Conservation (phyloP, 2,888 invertebrate species). For the Diadegma fenestrale region DNA sequence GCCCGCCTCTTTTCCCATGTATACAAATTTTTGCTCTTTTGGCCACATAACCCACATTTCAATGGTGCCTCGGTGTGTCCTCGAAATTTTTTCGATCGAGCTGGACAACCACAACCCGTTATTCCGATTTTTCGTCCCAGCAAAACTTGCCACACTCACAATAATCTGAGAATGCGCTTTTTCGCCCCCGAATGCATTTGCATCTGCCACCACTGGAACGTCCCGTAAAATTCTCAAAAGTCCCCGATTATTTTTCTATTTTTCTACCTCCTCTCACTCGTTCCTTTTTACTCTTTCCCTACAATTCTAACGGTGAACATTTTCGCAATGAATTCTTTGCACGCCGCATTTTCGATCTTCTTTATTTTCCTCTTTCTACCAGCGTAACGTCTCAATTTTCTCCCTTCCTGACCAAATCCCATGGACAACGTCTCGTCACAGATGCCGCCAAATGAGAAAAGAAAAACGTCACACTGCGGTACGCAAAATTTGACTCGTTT, state of each 20-base stretch:
- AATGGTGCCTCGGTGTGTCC: slow-evolving; percentile 74
- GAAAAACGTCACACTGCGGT: background rate
- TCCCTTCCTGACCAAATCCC: slow-evolving; percentile 20
- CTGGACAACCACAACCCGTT: slow-evolving; percentile 82
- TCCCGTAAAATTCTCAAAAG: slow-evolving; percentile 29
- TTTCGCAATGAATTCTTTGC: slow-evolving; percentile 63
- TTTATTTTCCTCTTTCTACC: slow-evolving; percentile 33
- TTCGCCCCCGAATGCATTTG: slow-evolving; percentile 44
- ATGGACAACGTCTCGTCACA: background rate
- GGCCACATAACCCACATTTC: slow-evolving; percentile 84
- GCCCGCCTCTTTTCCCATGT: slow-evolving; percentile 77
- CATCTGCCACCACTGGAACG: slow-evolving; percentile 63
- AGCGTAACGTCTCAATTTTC: slow-evolving; percentile 72
- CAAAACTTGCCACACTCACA: slow-evolving; percentile 12
- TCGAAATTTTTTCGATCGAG: slow-evolving; percentile 25
- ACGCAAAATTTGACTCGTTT: background rate
- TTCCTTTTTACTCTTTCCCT: background rate
- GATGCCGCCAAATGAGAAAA: background rate
- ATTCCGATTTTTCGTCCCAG: slow-evolving; percentile 77
- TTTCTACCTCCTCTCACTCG: slow-evolving; percentile 29
- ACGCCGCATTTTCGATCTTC: slow-evolving; percentile 71
- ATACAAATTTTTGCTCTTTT: slow-evolving; percentile 84
- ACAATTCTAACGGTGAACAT: slow-evolving; percentile 78
- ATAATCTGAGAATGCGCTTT: slow-evolving; percentile 43
- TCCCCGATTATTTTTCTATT: slow-evolving; percentile 44